Evolutionary conservation across 2,888 invertebrate genomes (phyloP).

Genomic region (Odontocolon sp.): DNA sequence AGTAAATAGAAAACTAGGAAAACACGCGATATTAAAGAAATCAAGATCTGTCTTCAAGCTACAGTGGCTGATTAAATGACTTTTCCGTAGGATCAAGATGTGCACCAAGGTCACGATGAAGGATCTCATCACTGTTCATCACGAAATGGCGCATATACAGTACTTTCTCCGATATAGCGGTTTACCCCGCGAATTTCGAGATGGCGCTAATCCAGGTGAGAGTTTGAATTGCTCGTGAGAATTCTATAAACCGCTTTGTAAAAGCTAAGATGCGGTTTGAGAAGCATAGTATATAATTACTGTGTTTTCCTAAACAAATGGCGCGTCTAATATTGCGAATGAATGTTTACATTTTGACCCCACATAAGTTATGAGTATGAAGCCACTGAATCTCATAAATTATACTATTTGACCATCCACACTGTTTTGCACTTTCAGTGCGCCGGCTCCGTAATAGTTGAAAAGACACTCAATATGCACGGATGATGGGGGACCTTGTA

Average conservation of each 20-base stretch:
- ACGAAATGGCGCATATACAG: slow-evolving; percentile 95
- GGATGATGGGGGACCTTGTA: too few species aligned
- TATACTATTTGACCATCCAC: too few species aligned
- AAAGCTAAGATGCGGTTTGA: neutral
- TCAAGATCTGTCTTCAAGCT: neutral
- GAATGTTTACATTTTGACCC: too few species aligned
- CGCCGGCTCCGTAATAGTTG: too few species aligned
- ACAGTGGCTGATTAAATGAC: neutral
- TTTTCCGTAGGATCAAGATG: slow-evolving; percentile 89
- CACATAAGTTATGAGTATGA: too few species aligned
- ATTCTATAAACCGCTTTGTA: neutral
- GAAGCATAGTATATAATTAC: too few species aligned
- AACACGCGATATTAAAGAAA: neutral
- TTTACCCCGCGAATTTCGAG: slow-evolving; percentile 92
- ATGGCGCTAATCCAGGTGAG: slow-evolving; percentile 95
- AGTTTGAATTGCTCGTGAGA: slow-evolving; percentile 8
- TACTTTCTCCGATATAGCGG: slow-evolving; percentile 93
- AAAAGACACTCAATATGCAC: too few species aligned
- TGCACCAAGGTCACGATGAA: slow-evolving; percentile 93
- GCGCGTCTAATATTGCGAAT: too few species aligned
- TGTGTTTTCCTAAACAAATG: too few species aligned
- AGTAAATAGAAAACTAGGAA: slow-evolving; percentile 29
- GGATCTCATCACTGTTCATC: slow-evolving; percentile 93
- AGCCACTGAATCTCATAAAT: too few species aligned
- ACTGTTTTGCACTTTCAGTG: too few species aligned